Evolutionary conservation across 2,888 invertebrate species (phyloP).

Genomic region (Helobdella robusta): DNA sequence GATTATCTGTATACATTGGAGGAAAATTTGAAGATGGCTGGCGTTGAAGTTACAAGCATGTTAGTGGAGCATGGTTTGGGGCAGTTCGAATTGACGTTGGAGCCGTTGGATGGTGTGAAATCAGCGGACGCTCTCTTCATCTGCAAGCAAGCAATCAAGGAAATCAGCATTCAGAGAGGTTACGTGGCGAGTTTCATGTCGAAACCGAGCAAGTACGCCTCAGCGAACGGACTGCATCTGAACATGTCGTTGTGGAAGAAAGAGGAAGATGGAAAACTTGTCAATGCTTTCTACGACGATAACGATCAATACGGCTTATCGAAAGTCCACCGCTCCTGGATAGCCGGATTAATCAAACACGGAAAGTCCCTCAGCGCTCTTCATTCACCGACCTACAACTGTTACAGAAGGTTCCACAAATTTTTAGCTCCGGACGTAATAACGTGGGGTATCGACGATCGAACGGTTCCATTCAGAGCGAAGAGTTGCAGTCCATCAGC

Average conservation of each 20-base stretch:
- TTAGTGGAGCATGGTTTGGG: constrained; percentile 19
- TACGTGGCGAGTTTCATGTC: constrained; percentile 29
- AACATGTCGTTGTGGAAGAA: constrained; percentile 33
- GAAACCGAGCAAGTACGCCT: neutral
- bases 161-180: constrained; percentile 15
- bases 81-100: constrained; percentile 26
- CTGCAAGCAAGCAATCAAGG: constrained; percentile 27
- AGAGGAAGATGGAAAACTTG: neutral
- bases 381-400: constrained; percentile 28
- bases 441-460: constrained; percentile 27
- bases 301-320: constrained; percentile 28
- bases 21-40: constrained; percentile 7
- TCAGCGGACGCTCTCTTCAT: constrained; percentile 24
- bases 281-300: constrained; percentile 29
- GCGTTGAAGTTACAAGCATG: constrained; percentile 17
- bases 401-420: constrained; percentile 27
- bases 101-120: constrained; percentile 23
- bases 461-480: constrained; percentile 20
- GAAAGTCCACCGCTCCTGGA: constrained; percentile 25
- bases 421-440: constrained; percentile 14
- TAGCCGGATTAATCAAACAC: constrained; percentile 29
- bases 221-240: constrained; percentile 31
- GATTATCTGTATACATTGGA: constrained; percentile 22
- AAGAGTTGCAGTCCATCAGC: constrained; percentile 7
- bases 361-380: constrained; percentile 28